Percentiles rank a stretch among this genome's conserved stretches.
Evolutionary conservation across 2,888 invertebrate species (phyloP).

Genomic region (Drosophila histrio): DNA sequence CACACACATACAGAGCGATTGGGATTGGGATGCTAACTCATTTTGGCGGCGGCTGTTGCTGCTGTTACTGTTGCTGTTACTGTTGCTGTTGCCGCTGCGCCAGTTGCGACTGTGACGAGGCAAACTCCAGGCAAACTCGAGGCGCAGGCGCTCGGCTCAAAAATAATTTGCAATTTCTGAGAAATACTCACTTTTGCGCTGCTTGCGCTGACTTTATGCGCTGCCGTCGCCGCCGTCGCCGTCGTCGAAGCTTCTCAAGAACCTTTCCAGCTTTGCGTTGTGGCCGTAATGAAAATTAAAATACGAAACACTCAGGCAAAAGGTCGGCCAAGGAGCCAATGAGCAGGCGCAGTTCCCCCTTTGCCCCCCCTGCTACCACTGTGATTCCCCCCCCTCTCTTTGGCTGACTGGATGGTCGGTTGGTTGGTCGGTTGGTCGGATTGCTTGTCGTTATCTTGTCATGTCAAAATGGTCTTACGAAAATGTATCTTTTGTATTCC

Average conservation of each 20-base stretch:
- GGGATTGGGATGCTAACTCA: conserved; percentile 76
- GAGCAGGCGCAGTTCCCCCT: conserved; percentile 56
- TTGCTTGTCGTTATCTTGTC: conserved; percentile 83
- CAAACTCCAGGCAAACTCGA: conserved; percentile 30
- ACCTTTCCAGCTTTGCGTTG: conserved; percentile 59
- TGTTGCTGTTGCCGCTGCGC: conserved; percentile 31
- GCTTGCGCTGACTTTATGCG: conserved; percentile 64
- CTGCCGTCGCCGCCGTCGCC: conserved; percentile 39
- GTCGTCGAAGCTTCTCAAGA: conserved; percentile 68
- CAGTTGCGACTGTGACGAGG: conserved; percentile 57
- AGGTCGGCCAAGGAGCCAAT: conserved; percentile 73
- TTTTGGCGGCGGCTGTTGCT: conserved; percentile 69
- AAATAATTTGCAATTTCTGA: conserved; percentile 83
- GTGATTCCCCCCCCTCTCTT: neutral
- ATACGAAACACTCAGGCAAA: conserved; percentile 73
- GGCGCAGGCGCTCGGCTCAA: conserved; percentile 76
- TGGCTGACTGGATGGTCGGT: conserved; percentile 25
- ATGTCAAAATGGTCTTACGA: conserved; percentile 82
- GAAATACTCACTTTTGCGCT: conserved; percentile 76
- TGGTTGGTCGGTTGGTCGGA: conserved; percentile 58
- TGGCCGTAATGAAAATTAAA: conserved; percentile 80
- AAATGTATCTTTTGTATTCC: conserved; percentile 82
- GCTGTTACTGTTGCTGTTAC: conserved; percentile 33
- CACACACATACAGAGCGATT: conserved; percentile 26
- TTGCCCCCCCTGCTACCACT: neutral